Evolutionary conservation across 1,140 invertebrate species (phyloP), one percentile per base, ranked within the genome.

Genomic region (Pentalonia nigronervosa): DNA sequence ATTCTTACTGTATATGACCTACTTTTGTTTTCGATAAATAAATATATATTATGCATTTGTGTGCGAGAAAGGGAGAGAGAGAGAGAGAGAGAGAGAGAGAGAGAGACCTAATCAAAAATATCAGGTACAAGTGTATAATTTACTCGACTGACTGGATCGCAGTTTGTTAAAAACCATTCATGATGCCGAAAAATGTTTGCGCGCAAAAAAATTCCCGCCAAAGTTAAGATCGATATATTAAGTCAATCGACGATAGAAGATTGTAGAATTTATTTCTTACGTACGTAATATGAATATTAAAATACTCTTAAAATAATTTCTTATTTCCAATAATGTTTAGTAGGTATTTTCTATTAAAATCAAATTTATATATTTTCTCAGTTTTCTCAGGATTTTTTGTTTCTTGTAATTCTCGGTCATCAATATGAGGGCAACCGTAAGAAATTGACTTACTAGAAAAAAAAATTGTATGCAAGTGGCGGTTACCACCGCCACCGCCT

Each of bases 1-100:
- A 41, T 56, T 76, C n/a, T 89, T 56, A 89, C 20, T 23, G 48
- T 88, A 8, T 53, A 88, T 89, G 88, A 89, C 88, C 88, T 56
- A 89, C 88, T 41, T 56, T 25, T 56, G 60, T 89, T 89, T 89
- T 53, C 9, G 21, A 56, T 41, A 56, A 36, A 53, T 53, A 53
- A 21, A 53, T 53, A 53, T 53, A 21, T 53, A 48, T 48, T 48
- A 11, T 53, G 50, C 50, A 17, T 47, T 4, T 47, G 36, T 47
- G 84, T 83, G 34, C 41, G 41, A 41, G 41, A 41, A 4, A 41
- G 41, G 4, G 41, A n/a, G 30, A n/a, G 60, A 67, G 14, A 76
- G 6, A 76, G 30, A 76, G 41, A 41, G 41, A 41, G 41, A 41
- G 41, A 41, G 41, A 41, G 41, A n/a, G 30, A n/a, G 60, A 67